Percentiles rank a stretch among this genome's conserved stretches.
Evolutionary conservation across 2,888 invertebrate species (phyloP).

Genomic region (Elaeidobius kamerunicus): DNA sequence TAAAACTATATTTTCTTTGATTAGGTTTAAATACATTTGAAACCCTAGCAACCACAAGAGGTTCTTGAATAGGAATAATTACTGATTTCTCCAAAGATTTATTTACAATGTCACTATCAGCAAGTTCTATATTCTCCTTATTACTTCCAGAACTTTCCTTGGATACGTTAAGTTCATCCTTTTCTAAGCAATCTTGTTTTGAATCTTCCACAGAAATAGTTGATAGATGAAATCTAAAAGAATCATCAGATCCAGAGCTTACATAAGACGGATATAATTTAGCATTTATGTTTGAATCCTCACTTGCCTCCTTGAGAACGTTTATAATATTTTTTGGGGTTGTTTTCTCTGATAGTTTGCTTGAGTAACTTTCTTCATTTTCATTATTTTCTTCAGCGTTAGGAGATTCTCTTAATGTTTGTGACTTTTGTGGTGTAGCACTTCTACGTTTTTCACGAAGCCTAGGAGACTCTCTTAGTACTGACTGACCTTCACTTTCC

Average conservation of each 20-base stretch:
- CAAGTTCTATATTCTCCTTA: constrained; percentile 30
- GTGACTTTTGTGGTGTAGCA: too few relatives aligned
- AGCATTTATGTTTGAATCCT: background rate
- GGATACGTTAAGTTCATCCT: constrained; percentile 22
- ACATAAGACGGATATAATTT: constrained; percentile 5
- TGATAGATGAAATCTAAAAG: constrained; percentile 28
- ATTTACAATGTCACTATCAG: constrained; percentile 5
- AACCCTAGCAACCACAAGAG: constrained; percentile 21
- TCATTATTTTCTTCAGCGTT: too few relatives aligned
- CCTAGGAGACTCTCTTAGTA: constrained; percentile 31
- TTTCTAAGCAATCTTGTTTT: constrained; percentile 7
- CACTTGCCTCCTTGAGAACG: constrained; percentile 2
- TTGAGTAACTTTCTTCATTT: too few relatives aligned
- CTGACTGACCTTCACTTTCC: background rate
- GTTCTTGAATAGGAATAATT: constrained; percentile 9
- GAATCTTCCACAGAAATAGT: constrained; percentile 18
- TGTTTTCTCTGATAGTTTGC: background rate
- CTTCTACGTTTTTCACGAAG: constrained; percentile 15
- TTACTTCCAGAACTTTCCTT: constrained; percentile 31
- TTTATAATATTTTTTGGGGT: background rate
- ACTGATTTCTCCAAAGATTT: background rate
- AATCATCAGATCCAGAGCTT: constrained; percentile 30
- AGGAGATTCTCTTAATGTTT: too few relatives aligned
- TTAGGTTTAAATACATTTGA: constrained; percentile 35
- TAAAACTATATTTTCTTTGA: constrained; percentile 31